Base-by-base conservation (phyloP, 2,888 invertebrate genomes). In the Scaptomyza flava region DNA sequence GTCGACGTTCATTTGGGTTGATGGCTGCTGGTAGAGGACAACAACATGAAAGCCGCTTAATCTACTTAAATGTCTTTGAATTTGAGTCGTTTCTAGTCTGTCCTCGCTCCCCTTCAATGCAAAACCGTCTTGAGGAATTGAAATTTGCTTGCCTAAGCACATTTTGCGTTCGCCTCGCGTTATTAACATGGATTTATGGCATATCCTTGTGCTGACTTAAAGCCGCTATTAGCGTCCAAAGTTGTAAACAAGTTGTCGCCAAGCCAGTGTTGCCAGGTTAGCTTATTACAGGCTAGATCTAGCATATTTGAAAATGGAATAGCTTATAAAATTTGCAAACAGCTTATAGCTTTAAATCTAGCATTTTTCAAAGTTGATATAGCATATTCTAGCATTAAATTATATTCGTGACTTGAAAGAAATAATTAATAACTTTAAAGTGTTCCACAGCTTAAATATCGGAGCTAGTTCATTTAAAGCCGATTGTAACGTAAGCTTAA, bases 41-140 rank as follows among this genome's bases (percentile, higher is more conserved):
- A 79, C 79, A 75, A 79, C 88, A 81, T 88, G 66, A 81, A 79
- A 86, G 85, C 81, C 87, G 79, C 79, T 88, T 85, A 85, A 85
- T 85, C 85, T 83, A 83, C 89, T 85, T 85, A 88, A 85, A 87
- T 87, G 88, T 76, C 89, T 85, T 85, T 85, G 87, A 83, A 76
- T 81, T 79, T 79, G 43, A 68, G 63, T 70, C 68, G 63, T 70
- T 65, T 34, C 20, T 34, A 48, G 33, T 34, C 33, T 8, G 8
- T 12, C 17, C 58, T 43, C 6, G 5, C 33, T 12, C 33, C 14
- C 14, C 38, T 14, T 14, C 38, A 14, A 6, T 38, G 41, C 17
- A 41, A 41, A 41, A 6, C 1, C 42, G 64, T 47, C 64, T 43
- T 20, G 30, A 48, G 61, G 20, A 52, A 36, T 60, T 60, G 67